phyloP scores from a whole-genome alignment of 2,797 vertebrate genomes.

The Peromyscus eremicus region DNA sequence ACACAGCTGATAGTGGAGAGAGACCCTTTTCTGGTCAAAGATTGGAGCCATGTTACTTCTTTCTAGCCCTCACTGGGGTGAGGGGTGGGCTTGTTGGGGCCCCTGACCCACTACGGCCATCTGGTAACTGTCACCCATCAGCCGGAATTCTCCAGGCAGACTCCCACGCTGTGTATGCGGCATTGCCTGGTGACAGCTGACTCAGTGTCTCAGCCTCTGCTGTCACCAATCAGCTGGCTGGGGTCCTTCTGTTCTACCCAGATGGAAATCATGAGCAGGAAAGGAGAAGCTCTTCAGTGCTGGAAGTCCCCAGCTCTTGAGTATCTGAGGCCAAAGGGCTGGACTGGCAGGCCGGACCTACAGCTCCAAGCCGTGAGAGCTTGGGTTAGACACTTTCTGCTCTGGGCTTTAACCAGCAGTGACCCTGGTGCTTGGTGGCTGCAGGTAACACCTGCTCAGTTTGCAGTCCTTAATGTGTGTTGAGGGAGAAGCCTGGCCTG shows the following conservation, averaged over 20 bases:
- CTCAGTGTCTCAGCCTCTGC: neutral
- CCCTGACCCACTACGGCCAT: neutral
- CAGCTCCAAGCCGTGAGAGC: neutral
- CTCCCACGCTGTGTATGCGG: neutral
- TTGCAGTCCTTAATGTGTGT: neutral
- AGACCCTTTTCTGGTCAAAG: neutral
- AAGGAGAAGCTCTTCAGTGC: neutral
- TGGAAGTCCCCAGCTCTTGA: neutral
- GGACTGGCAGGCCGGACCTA: neutral
- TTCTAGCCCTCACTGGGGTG: no score
- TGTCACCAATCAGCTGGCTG: neutral
- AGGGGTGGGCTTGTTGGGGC: neutral
- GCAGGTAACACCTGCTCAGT: neutral
- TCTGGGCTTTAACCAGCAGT: neutral
- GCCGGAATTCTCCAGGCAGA: neutral
- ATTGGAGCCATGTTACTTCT: neutral
- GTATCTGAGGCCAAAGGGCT: neutral
- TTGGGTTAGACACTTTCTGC: neutral
- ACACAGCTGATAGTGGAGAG: neutral
- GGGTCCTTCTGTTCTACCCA: neutral
- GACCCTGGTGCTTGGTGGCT: neutral
- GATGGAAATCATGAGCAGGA: neutral
- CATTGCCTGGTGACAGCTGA: neutral
- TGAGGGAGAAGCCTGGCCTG: neutral
- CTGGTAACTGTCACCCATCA: no score